Evolutionary conservation across 2,888 invertebrate genomes (phyloP), one percentile per base, ranked within the genome.

Genomic region (Nymphalis c-album): DNA sequence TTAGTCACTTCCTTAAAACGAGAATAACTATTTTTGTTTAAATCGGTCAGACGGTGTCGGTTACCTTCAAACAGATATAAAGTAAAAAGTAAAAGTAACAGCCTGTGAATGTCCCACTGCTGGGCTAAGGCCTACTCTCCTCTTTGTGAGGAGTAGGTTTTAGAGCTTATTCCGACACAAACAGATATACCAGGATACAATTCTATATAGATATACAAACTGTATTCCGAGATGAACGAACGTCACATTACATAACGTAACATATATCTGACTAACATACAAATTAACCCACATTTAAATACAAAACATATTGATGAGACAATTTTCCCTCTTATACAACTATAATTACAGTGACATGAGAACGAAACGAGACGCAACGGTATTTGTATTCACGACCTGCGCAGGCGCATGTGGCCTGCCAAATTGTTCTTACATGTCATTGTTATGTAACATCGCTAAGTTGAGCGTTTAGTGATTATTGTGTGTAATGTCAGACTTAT

Each of bases 251-350:
- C 13, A 35, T 57, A 40, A 57, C 10, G n/a, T n/a, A n/a, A 22
- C 18, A 35, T 31, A 57, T n/a, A 57, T 57, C n/a, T 10, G 40
- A 40, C 18, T 55, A 2, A 55, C 20, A 10, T 40, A 40, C n/a
- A 57, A 18, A 35, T 18, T 57, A 57, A 57, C 18, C 40, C 18
- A 48, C 18, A n/a, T 18, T 18, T 18, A 57, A 40, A 40, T 35
- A 40, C 57, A 7, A 48, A 35, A 35, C 47, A 22, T 35, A 47
- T 20, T 20, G 47, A 35, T 53, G 31, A 18, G 46, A 16, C 47
- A 20, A 20, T 64, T 64, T 22, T 55, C 26, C 50, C 31, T 57
- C 47, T 58, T 58, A 58, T 57, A 63, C 47, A 63, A 35, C 20
- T 13, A 57, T 58, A 47, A 64, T 64, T 64, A 57, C 35, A 58